These are phyloP conservation scores for Torymus auratus DNA, from an alignment of 2,888 invertebrate species.

Conservation along the genomic window DNA sequence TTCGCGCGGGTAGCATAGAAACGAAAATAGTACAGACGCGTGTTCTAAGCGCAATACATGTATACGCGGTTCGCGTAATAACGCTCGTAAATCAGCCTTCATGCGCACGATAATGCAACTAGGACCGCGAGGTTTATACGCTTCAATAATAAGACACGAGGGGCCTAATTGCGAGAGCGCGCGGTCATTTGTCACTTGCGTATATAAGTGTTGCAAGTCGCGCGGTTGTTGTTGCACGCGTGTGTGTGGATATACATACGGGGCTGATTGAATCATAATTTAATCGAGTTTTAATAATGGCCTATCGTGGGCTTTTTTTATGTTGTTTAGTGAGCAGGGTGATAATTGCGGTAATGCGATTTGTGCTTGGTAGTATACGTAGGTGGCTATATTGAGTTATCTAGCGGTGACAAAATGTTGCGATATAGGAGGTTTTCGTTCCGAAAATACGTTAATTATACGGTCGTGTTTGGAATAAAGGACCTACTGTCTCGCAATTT, in stretches of 20 bases:
- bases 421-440: too few species aligned
- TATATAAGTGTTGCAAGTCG: too few species aligned
- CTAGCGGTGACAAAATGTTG: too few species aligned
- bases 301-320: too few species aligned
- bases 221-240: not conserved
- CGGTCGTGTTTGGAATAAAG: too few species aligned
- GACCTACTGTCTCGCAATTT: too few species aligned
- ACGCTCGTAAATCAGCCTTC: conserved; percentile 29
- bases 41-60: not conserved
- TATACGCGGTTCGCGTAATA: conserved; percentile 5
- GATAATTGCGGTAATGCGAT: too few species aligned
- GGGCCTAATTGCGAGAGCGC: conserved; percentile 22
- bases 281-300: conserved; percentile 12
- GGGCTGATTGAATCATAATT: conserved; percentile 5
- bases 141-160: conserved; percentile 42
- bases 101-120: conserved; percentile 16
- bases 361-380: too few species aligned
- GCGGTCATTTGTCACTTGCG: conserved; percentile 31
- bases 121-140: conserved; percentile 14
- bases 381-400: too few species aligned
- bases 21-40: not conserved
- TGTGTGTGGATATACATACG: not conserved
- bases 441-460: too few species aligned
- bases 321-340: too few species aligned
- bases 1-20: not conserved